Evolutionary conservation across 2,113 vertebrate genomes (phyloP), one percentile per base, ranked within the genome.

Genomic region (Ptyas mucosa): DNA sequence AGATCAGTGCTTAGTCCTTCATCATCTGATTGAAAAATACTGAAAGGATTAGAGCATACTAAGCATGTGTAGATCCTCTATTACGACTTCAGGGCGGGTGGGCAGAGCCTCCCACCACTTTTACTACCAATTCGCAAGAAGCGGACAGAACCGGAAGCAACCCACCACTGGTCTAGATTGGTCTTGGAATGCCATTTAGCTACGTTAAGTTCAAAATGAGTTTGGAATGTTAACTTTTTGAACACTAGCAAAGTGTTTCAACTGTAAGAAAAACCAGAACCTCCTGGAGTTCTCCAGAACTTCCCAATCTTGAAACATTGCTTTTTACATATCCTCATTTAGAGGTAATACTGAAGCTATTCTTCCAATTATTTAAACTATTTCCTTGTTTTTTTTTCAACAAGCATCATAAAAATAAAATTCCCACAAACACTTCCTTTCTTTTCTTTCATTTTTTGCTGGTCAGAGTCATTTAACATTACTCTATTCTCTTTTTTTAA

Each of bases 381-480:
- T 43, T 21, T 81, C 75, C 34, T 39, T 81, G 34, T 81, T 81
- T 34, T 89, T 5, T 81, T 89, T 88, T 55, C 24, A 54, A n/a
- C 53, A 89, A 57, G 18, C 29, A 34, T 64, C 23, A 81, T n/a
- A 26, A 88, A 26, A 81, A 39, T 90, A 14, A 90, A 61, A 46
- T 39, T 26, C 24, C 5, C 43, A 51, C 29, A 85, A 90, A 6
- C 21, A 58, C 88, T 93, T 89, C 92, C 54, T 53, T 5, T 34
- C 23, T 29, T 89, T 89, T 90, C n/a, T 90, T 34, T 85, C 92
- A 85, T 8, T 89, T 92, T 89, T 8, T n/a, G 54, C 43, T 91
- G 39, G 55, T 55, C 29, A 58, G 43, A 6, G 3, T 69, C 29
- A 69, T 34, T 69, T 69, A 61, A 34, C 64, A 81, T 39, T 81